phyloP scores from a whole-genome alignment of 2,888 invertebrate species.

The Toxonevra muliebris region DNA sequence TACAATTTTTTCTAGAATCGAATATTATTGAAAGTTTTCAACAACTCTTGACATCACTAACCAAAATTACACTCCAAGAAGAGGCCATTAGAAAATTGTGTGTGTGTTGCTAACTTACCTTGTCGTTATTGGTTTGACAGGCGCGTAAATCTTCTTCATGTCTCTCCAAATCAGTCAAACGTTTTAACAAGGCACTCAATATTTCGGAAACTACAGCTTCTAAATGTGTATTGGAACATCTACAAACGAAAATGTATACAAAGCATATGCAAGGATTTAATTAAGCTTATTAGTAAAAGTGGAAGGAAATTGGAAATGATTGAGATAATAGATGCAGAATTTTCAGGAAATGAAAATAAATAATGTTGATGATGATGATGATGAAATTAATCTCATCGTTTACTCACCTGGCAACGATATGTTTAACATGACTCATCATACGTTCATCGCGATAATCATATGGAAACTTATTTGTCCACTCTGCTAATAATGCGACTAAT shows the following conservation, averaged over 20 bases:
- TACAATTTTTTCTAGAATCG: too few species aligned
- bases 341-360: too few species aligned
- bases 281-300: background rate
- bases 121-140: conserved; percentile 60
- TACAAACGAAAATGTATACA: conserved; percentile 32
- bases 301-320: background rate
- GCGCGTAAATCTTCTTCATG: conserved; percentile 65
- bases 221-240: conserved; percentile 64
- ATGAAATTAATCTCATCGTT: background rate
- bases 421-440: conserved; percentile 66
- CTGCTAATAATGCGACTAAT: conserved; percentile 61
- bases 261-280: conserved; percentile 1
- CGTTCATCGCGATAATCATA: conserved; percentile 66
- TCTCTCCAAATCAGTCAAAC: conserved; percentile 65
- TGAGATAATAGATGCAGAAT: too few species aligned
- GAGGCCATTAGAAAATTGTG: too few species aligned
- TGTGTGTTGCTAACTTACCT: conserved; percentile 46
- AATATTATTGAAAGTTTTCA: too few species aligned
- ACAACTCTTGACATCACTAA: too few species aligned
- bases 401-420: conserved; percentile 64
- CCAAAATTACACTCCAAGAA: too few species aligned
- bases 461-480: conserved; percentile 65
- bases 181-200: conserved; percentile 66
- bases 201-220: conserved; percentile 64
- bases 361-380: too few species aligned